phyloP scores from a whole-genome alignment of 2,113 vertebrate genomes.

The Psittacula cyanocephala region DNA sequence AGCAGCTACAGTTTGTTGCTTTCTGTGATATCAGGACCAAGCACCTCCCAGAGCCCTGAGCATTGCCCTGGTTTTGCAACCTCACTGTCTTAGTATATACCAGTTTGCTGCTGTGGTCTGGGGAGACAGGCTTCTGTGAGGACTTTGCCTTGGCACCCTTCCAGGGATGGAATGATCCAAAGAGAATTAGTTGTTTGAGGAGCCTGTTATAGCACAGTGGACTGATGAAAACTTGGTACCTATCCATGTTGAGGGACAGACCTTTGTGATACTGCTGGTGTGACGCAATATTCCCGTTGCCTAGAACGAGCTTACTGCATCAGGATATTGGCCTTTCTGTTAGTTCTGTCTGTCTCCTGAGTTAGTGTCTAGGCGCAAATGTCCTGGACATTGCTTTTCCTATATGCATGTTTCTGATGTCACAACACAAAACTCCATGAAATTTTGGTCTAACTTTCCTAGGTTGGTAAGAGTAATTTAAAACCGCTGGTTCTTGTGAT shows the following conservation, averaged over 20 bases:
- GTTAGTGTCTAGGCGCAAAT: not conserved
- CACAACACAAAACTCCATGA: not conserved
- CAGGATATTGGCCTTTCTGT: not conserved
- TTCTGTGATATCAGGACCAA: not conserved
- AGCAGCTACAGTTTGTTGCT: not conserved
- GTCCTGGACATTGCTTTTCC: not conserved
- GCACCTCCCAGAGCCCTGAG: not conserved
- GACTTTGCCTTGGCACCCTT: not conserved
- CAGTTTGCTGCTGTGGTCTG: not conserved
- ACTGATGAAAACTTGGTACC: not conserved
- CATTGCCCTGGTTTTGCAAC: not conserved
- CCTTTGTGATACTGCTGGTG: not conserved
- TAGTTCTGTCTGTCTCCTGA: not conserved
- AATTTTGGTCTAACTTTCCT: not conserved
- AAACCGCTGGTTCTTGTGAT: not conserved
- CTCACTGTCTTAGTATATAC: not conserved
- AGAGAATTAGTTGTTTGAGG: not conserved
- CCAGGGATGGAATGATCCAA: not conserved
- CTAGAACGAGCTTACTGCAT: not conserved
- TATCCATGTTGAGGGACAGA: not conserved
- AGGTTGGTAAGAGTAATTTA: not conserved
- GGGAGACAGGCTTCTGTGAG: not conserved
- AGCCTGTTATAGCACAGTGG: not conserved
- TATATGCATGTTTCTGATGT: not conserved
- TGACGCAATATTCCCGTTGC: not conserved